Base-by-base conservation (phyloP, 2,113 vertebrate genomes). In the Dicerorhinus sumatrensis region DNA sequence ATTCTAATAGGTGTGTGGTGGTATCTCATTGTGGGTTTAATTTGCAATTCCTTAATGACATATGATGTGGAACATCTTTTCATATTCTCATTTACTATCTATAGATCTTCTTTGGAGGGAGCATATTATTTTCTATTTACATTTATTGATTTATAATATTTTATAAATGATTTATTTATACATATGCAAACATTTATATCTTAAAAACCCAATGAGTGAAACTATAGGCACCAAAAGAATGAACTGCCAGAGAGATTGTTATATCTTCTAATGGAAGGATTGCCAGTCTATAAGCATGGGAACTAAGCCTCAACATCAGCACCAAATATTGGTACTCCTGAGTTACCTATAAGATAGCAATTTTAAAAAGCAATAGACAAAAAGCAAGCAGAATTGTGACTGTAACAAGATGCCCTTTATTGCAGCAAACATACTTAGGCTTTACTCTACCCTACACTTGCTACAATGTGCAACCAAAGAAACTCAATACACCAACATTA, bases 111-210 rank as follows among this genome's bases (percentile, higher is more conserved):
- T 82, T 60, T 76, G 3, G 36, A 89, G 31, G 16, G 21, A 65
- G 7, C 4, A 70, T 27, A 56, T 69, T 69, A 29, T 76, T 56
- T 86, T 77, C 39, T 75, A 67, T 67, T 82, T 79, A 29, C 1
- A 54, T 75, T 54, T 70, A 27, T 48, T 85, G 60, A 82, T 75
- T 69, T 86, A 31, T 9, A 62, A 51, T 75, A 51, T 58, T 70
- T 73, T 65, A 46, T 31, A 88, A 83, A 5, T 48, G 51, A 80
- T 51, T 90, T 85, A 91, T 46, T 94, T 60, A 95, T 4, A 69
- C 21, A 70, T 67, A 60, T 65, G 42, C 42, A 92, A 94, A 92
- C 62, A 86, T 67, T 94, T 70, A 76, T 11, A 90, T 79, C 87
- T 69, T 89, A 36, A 77, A 67, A 87, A 2, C 23, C 8, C 67